Conservation (phyloP, 2,888 invertebrate species). For the Pemphredon lugubris region DNA sequence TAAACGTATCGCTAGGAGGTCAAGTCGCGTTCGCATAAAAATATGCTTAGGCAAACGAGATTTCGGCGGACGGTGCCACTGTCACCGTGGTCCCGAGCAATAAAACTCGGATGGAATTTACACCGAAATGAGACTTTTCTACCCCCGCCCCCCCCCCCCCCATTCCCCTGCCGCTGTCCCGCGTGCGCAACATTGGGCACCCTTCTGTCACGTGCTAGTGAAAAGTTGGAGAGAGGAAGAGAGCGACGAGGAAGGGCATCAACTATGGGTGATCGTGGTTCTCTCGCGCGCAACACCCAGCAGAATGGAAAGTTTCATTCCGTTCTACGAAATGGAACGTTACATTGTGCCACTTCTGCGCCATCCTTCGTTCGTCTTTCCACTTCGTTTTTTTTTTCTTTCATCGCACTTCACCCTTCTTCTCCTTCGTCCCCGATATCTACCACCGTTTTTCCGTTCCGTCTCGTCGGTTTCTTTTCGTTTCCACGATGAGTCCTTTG, state of each 20-base stretch:
- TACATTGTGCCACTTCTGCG: conserved; percentile 41
- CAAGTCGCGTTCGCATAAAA: conserved; percentile 39
- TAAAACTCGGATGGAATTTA: conserved; percentile 69
- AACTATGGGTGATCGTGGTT: conserved; percentile 13
- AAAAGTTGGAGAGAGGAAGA: background rate
- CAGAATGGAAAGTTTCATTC: conserved; percentile 57
- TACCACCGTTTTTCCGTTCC: too few relatives aligned
- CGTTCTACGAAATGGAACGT: conserved; percentile 59
- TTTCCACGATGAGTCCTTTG: too few relatives aligned
- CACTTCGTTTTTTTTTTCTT: too few relatives aligned
- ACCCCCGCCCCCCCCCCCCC: background rate
- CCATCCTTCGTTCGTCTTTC: too few relatives aligned
- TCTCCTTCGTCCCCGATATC: too few relatives aligned
- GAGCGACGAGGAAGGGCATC: background rate
- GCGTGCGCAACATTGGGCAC: background rate
- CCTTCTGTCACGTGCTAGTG: background rate
- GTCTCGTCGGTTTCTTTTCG: too few relatives aligned
- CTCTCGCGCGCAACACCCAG: conserved; percentile 10
- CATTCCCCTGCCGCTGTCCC: background rate
- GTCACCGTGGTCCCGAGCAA: conserved; percentile 28
- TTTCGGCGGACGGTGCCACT: conserved; percentile 26
- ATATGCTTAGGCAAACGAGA: conserved; percentile 63
- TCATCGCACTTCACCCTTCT: too few relatives aligned
- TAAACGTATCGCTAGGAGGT: background rate
- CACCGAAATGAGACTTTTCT: conserved; percentile 61